These are phyloP conservation scores for Colossoma macropomum DNA, from an alignment of 2,113 vertebrate genomes.

Conservation along the genomic window DNA sequence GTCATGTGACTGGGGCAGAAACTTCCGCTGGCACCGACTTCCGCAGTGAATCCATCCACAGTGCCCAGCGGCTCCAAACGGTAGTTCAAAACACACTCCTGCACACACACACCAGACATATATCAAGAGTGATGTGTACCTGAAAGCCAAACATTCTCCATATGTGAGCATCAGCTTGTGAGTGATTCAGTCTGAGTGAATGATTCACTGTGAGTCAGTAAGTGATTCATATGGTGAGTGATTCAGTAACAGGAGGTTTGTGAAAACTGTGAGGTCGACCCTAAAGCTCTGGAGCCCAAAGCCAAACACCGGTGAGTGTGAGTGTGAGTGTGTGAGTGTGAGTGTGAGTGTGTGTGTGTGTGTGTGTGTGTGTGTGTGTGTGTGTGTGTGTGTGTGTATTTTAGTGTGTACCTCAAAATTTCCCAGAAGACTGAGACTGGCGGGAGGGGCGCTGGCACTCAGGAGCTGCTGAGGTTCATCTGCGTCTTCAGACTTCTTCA, in stretches of 20 bases:
- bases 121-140: conserved; percentile 6
- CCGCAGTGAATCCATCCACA: conserved; percentile 93
- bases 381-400: conserved; percentile 5
- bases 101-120: conserved; percentile 31
- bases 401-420: conserved; percentile 94
- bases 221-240: not conserved
- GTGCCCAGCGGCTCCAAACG: conserved; percentile 91
- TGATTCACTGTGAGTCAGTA: conserved; percentile 17
- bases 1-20: conserved; percentile 98
- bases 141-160: not conserved
- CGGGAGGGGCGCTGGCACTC: conserved; percentile 92
- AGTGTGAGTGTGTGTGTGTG: not conserved
- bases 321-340: conserved; percentile 2
- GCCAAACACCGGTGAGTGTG: not conserved
- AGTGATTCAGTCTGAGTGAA: not conserved
- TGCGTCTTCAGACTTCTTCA: conserved; percentile 82
- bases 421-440: conserved; percentile 96
- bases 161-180: not conserved
- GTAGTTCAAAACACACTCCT: conserved; percentile 98
- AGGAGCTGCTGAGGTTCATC: conserved; percentile 86
- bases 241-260: conserved; percentile 13
- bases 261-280: not conserved
- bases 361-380: not conserved
- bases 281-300: not conserved
- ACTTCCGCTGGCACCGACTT: conserved; percentile 94